phyloP scores from a whole-genome alignment of 2,113 vertebrate species.

The Atrichornis clamosus region DNA sequence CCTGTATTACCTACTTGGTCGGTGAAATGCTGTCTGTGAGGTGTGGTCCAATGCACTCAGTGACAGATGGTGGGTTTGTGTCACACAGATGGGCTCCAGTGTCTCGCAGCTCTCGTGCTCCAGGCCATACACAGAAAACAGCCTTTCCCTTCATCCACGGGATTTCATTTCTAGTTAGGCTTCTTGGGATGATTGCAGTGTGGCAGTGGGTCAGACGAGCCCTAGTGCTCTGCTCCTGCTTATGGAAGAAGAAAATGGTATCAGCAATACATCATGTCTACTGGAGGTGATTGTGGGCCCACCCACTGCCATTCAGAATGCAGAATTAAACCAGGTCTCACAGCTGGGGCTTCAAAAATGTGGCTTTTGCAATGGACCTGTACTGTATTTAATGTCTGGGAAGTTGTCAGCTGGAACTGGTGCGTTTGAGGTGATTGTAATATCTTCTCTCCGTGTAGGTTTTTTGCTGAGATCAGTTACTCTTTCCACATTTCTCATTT shows the following conservation, averaged over 20 bases:
- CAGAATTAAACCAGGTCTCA: background rate
- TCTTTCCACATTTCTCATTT: background rate
- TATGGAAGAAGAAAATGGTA: background rate
- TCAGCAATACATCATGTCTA: background rate
- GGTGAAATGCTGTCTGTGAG: background rate
- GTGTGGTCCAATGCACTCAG: background rate
- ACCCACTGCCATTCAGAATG: background rate
- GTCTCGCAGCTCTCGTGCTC: background rate
- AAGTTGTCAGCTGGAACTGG: background rate
- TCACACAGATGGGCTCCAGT: background rate
- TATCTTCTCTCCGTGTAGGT: background rate
- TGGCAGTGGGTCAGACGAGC: background rate
- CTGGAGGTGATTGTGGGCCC: background rate
- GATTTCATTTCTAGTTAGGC: background rate
- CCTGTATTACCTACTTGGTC: background rate
- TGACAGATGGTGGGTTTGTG: background rate
- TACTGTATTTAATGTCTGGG: background rate
- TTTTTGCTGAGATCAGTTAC: background rate
- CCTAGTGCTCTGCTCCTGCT: background rate
- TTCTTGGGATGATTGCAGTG: background rate
- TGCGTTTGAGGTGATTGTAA: background rate
- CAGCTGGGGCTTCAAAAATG: background rate
- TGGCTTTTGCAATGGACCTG: background rate
- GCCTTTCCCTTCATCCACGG: background rate
- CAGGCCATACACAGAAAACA: background rate